Evolutionary conservation across 1,140 invertebrate genomes (phyloP).

Genomic region (Tetraneura akinire): DNA sequence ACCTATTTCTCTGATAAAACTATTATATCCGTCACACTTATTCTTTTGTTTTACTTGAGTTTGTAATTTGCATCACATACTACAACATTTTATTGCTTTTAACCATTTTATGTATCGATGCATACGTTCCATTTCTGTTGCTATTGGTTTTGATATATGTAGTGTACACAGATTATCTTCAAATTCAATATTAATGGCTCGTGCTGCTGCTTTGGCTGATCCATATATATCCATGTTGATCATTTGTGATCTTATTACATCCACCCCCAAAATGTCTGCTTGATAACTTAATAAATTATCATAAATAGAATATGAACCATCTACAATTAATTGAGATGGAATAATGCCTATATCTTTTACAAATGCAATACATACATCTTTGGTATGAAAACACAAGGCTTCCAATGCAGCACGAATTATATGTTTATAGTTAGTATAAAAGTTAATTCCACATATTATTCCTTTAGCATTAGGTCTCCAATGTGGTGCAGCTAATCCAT

Average conservation of each 20-base stretch:
- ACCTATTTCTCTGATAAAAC: slow-evolving; percentile 28
- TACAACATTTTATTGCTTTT: slow-evolving; percentile 76
- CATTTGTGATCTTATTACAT: slow-evolving; percentile 72
- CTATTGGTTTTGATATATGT: neutral
- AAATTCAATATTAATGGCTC: neutral
- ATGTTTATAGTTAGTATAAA: slow-evolving; percentile 90
- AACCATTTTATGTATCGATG: slow-evolving; percentile 83
- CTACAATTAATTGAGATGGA: slow-evolving; percentile 80
- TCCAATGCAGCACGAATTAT: slow-evolving; percentile 93
- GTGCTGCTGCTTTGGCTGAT: slow-evolving; percentile 27
- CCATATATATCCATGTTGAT: slow-evolving; percentile 61
- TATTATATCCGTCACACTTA: slow-evolving; percentile 39
- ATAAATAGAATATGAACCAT: slow-evolving; percentile 91
- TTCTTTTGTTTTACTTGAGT: neutral
- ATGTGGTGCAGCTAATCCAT: slow-evolving; percentile 93
- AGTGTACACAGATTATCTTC: neutral
- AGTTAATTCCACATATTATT: slow-evolving; percentile 89
- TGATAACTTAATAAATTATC: slow-evolving; percentile 92
- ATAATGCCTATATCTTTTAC: slow-evolving; percentile 83
- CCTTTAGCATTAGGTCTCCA: slow-evolving; percentile 90
- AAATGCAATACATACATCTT: slow-evolving; percentile 87
- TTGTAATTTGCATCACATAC: slow-evolving; percentile 70
- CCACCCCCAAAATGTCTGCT: slow-evolving; percentile 83
- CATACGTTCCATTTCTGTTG: slow-evolving; percentile 66
- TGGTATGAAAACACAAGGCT: slow-evolving; percentile 93